Evolutionary conservation across 1,140 invertebrate genomes (phyloP), one percentile per base, ranked within the genome.

Genomic region (Drosophila lowei): DNA sequence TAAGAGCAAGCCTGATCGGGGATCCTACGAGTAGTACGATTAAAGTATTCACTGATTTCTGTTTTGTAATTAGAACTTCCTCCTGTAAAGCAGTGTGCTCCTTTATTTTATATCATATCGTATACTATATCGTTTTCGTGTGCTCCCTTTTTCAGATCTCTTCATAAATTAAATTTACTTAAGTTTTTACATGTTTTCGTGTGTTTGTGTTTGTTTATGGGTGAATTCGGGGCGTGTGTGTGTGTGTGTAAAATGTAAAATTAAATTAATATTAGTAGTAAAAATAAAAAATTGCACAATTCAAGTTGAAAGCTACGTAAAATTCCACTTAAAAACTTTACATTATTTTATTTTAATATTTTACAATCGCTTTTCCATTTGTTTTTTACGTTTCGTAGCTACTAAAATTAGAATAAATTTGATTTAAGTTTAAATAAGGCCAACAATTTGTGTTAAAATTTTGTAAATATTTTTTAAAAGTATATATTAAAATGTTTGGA

Each of bases 401-500:
- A 65, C 68, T 81, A 86, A 86, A 86, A 86, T 88, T 86, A 86
- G 52, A 70, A 86, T 81, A 86, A 88, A 86, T 88, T 86, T 86
- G 77, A 86, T 86, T 86, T 86, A 86, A 78, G 77, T 86, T 86
- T 74, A 86, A 86, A 86, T 88, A 86, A 86, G 83, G 83, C 81
- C 81, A 88, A 88, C 83, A 88, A 83, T 79, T 70, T 38, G 34
- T 38, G 34, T 38, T 38, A 13, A 38, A 38, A 38, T 38, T 38
- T 38, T 38, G 34, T 38, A 38, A 38, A 38, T 38, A 38, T 38
- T 3, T 38, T 11, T 38, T 54, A 57, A 75, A 65, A 77, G 58
- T 64, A 70, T 44, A 52, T 59, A 58, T 59, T 54, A 74, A 66
- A 46, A 43, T 56, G 49, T 62, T 77, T 64, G 43, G 72, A 88